Evolutionary conservation across 2,888 invertebrate species (phyloP).

Genomic region (Zaprionus bogoriensis): DNA sequence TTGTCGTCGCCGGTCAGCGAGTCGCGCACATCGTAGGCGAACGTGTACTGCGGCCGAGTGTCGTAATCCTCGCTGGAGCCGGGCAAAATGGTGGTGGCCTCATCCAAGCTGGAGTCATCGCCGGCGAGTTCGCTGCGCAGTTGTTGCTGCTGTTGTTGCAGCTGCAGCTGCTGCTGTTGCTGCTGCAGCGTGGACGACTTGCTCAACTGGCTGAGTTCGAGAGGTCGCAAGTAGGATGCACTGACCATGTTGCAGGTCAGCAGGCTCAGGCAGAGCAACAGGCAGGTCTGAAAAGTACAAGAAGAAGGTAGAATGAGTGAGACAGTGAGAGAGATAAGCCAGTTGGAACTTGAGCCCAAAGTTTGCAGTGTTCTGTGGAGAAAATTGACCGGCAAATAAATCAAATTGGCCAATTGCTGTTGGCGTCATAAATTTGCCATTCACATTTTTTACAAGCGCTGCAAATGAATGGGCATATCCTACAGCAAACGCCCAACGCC

Average conservation of each 20-base stretch:
- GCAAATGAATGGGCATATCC: constrained; percentile 15
- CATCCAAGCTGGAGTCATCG: constrained; percentile 60
- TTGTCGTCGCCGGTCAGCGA: constrained; percentile 84
- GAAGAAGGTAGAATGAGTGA: neutral
- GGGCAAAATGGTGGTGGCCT: constrained; percentile 58
- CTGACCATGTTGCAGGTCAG: constrained; percentile 65
- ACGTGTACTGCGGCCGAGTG: constrained; percentile 83
- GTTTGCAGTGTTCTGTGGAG: too few species aligned
- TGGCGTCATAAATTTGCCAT: constrained; percentile 56
- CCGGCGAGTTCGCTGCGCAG: constrained; percentile 41
- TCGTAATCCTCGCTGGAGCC: constrained; percentile 83
- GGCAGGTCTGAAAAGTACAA: constrained; percentile 49
- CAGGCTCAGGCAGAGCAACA: constrained; percentile 72
- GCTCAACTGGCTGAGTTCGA: constrained; percentile 70
- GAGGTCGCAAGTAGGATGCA: constrained; percentile 71
- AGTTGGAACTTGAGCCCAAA: neutral
- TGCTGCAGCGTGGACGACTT: constrained; percentile 48
- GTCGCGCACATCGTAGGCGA: constrained; percentile 84
- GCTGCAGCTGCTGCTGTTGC: constrained; percentile 38
- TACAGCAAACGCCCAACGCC: neutral
- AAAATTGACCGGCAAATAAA: constrained; percentile 41
- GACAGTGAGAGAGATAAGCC: too few species aligned
- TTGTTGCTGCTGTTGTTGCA: constrained; percentile 41
- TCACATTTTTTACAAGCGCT: constrained; percentile 24
- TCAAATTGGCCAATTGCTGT: constrained; percentile 39